A percentile compares a stretch with the other conserved stretches of the same genome.
These are phyloP conservation scores for Lathronympha strigana DNA, from an alignment of 2,888 invertebrate genomes.

Conservation along the genomic window DNA sequence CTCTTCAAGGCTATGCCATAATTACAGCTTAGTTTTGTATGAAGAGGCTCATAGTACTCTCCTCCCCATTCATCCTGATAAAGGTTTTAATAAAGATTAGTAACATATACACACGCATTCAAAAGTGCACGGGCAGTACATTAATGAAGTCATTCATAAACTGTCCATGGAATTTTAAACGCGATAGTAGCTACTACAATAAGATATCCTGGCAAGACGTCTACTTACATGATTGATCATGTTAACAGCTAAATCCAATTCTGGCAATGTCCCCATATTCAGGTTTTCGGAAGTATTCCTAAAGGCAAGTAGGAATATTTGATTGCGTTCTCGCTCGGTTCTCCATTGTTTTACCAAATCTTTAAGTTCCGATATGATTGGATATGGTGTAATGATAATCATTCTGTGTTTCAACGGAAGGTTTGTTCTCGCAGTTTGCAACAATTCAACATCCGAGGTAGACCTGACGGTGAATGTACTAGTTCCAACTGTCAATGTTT, in stretches of 20 bases:
- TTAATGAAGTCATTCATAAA: no score
- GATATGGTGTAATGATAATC: constrained; percentile 45
- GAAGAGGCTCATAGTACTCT: constrained; percentile 47
- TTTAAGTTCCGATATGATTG: constrained; percentile 44
- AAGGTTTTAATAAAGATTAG: background rate
- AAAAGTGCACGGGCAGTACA: no score
- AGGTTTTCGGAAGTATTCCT: constrained; percentile 44
- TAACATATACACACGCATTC: no score
- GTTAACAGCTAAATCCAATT: constrained; percentile 46
- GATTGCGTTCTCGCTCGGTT: constrained; percentile 38
- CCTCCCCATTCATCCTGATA: constrained; percentile 49
- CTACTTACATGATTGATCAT: constrained; percentile 45
- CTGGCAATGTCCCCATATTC: constrained; percentile 44
- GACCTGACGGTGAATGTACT: constrained; percentile 44
- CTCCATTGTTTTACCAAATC: constrained; percentile 45
- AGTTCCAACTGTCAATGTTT: constrained; percentile 34
- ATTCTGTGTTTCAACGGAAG: constrained; percentile 43
- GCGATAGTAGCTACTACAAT: no score
- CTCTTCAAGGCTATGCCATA: constrained; percentile 44
- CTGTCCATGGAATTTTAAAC: no score
- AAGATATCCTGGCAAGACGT: background rate
- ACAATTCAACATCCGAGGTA: constrained; percentile 41
- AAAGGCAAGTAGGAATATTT: constrained; percentile 46
- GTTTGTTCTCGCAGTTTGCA: constrained; percentile 36
- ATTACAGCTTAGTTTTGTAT: constrained; percentile 11